Base-by-base conservation (phyloP, 1,140 invertebrate genomes). In the Acromyrmex echinatior region DNA sequence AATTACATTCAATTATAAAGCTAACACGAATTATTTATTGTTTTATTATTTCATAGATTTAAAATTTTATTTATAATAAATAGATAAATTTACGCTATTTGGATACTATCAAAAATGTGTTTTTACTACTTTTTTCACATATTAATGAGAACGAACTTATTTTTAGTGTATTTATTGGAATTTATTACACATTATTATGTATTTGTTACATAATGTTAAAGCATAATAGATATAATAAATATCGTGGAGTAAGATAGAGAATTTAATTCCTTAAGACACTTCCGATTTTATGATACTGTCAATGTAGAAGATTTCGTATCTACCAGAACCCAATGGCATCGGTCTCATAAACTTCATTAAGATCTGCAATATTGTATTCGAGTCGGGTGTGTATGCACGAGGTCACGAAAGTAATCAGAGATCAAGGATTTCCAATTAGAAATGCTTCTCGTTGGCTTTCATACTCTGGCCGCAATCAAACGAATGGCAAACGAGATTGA, bases 371-470 rank as follows among this genome's bases (percentile, higher is more conserved):
- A 90, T 86, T 76, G 70, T 90, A 77, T 90, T 73, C 45, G 66
- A 12, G 39, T 21, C 10, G 5, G 16, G 53, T 25, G 65, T 31
- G 58, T 31, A 73, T 31, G 58, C 35, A 45, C 18, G 60, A 66
- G 86, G 77, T 86, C 86, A 77, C 65, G 71, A 76, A 90, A 85
- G 87, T 90, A 91, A 91, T 91, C 89, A 86, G 66, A 63, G 79
- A 91, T 91, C 89, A 79, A 73, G 45, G 82, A 90, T 60, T 90
- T 88, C 35, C 87, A 90, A 90, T 90, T 91, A 90, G 89, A 90
- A 90, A 80, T 88, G 31, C 63, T 84, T 90, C 66, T 91, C 62
- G 51, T 80, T 80, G 74, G 31, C 28, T 82, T 70, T 53, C 62
- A 84, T 49, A 63, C 18, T 45, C 58, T 65, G 60, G 21, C 56